Percentiles rank a stretch among this genome's conserved stretches.
These are phyloP conservation scores for Caenorhabditis sp. DNA, from an alignment of 2,888 invertebrate genomes.

Conservation along the genomic window DNA sequence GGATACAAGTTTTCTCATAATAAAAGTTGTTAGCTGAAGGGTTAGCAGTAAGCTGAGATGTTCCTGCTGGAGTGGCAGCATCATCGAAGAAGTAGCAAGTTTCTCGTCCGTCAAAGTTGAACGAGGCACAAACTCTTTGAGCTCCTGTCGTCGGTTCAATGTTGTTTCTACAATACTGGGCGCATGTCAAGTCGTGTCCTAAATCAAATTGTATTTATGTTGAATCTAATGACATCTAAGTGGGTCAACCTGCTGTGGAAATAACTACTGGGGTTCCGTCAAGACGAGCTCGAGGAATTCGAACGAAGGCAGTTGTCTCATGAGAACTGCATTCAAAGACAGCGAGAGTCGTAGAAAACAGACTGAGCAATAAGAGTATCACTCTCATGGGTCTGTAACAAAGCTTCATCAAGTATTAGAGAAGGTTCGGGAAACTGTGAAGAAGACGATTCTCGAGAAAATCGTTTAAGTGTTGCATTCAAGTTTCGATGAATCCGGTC, in stretches of 20 bases:
- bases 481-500: neutral
- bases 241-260: slow-evolving; percentile 80
- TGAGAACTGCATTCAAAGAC: slow-evolving; percentile 72
- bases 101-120: slow-evolving; percentile 83
- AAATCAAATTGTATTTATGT: slow-evolving; percentile 19
- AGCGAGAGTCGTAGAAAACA: slow-evolving; percentile 1
- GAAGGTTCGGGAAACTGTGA: neutral
- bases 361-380: slow-evolving; percentile 18
- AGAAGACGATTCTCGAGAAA: slow-evolving; percentile 2
- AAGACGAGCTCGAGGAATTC: slow-evolving; percentile 81
- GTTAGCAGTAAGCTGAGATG: slow-evolving; percentile 81
- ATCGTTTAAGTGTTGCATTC: slow-evolving; percentile 21
- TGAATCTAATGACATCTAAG: slow-evolving; percentile 1
- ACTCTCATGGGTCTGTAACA: no score
- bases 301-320: slow-evolving; percentile 82
- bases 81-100: slow-evolving; percentile 83
- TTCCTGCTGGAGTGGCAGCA: slow-evolving; percentile 82
- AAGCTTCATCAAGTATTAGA: no score
- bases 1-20: slow-evolving; percentile 84
- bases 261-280: slow-evolving; percentile 83
- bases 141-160: slow-evolving; percentile 83
- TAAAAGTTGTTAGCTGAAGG: slow-evolving; percentile 83
- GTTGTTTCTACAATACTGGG: slow-evolving; percentile 83
- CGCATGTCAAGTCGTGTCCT: slow-evolving; percentile 82
- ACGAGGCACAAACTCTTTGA: slow-evolving; percentile 82